A percentile compares a stretch with the other conserved stretches of the same genome.
These are phyloP conservation scores for Chesias legatella DNA, from an alignment of 2,888 invertebrate genomes.

Conservation along the genomic window DNA sequence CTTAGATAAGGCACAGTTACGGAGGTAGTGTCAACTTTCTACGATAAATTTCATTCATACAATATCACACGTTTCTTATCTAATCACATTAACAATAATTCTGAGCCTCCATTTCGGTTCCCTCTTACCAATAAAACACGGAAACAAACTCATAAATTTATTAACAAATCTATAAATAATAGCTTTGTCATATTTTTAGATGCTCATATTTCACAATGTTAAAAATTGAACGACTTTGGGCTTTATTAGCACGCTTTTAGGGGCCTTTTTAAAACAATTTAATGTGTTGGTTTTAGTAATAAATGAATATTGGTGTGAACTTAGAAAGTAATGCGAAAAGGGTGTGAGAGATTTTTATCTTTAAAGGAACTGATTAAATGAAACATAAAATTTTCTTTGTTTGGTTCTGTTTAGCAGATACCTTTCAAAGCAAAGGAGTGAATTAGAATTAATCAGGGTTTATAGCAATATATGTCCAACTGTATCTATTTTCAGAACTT, in stretches of 20 bases:
- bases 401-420: too few species aligned
- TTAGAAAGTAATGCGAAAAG: conserved; percentile 48
- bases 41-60: conserved; percentile 44
- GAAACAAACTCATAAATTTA: conserved; percentile 63
- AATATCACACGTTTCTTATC: conserved; percentile 42
- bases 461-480: too few species aligned
- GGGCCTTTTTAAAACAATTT: conserved; percentile 10
- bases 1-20: conserved; percentile 7
- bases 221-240: conserved; percentile 19
- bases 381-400: neutral
- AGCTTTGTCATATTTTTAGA: conserved; percentile 28
- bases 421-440: too few species aligned
- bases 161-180: conserved; percentile 72
- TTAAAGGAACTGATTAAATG: conserved; percentile 1
- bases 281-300: conserved; percentile 33
- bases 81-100: conserved; percentile 46
- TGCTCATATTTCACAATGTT: conserved; percentile 24
- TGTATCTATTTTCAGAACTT: too few species aligned
- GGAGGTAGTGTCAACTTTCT: conserved; percentile 33
- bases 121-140: conserved; percentile 52
- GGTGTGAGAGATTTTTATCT: conserved; percentile 13
- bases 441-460: too few species aligned
- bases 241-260: conserved; percentile 23
- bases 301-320: conserved; percentile 57
- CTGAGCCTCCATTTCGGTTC: conserved; percentile 42